Conservation (phyloP, 1,140 invertebrate species). For the Parasteatoda tepidariorum region DNA sequence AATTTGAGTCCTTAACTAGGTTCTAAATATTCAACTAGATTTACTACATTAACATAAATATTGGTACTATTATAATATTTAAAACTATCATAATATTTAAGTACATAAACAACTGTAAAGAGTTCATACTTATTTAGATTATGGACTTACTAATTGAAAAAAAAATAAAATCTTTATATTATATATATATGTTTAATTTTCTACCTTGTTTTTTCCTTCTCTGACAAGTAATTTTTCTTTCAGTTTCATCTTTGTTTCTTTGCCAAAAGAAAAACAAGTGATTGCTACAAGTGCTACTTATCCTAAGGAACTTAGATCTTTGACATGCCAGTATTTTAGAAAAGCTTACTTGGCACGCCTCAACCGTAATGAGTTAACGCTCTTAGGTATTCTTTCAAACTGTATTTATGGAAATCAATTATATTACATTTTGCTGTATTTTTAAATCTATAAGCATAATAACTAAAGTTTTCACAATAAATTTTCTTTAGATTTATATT, state of each 20-base stretch:
- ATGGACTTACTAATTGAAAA: no score
- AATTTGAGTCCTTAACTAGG: no score
- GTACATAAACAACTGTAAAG: no score
- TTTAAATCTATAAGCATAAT: no score
- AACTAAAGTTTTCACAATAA: no score
- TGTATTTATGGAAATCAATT: slow-evolving; percentile 67
- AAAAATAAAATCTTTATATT: no score
- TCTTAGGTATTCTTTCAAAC: slow-evolving; percentile 71
- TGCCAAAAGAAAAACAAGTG: slow-evolving; percentile 86
- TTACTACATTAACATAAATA: no score
- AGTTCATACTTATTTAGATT: no score
- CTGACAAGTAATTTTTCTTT: background rate
- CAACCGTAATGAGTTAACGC: slow-evolving; percentile 70
- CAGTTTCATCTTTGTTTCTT: slow-evolving; percentile 62
- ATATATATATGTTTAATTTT: no score
- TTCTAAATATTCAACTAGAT: no score
- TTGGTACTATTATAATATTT: no score
- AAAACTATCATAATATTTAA: no score
- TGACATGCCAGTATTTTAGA: slow-evolving; percentile 83
- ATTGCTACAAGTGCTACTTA: slow-evolving; percentile 96
- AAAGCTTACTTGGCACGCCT: slow-evolving; percentile 80
- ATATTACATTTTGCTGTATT: slow-evolving; percentile 65
- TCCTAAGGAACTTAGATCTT: slow-evolving; percentile 78
- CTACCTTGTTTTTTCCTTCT: background rate
- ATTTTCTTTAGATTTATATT: background rate